phyloP scores from a whole-genome alignment of 1,140 invertebrate genomes.

The Gonatopus flavifemur region DNA sequence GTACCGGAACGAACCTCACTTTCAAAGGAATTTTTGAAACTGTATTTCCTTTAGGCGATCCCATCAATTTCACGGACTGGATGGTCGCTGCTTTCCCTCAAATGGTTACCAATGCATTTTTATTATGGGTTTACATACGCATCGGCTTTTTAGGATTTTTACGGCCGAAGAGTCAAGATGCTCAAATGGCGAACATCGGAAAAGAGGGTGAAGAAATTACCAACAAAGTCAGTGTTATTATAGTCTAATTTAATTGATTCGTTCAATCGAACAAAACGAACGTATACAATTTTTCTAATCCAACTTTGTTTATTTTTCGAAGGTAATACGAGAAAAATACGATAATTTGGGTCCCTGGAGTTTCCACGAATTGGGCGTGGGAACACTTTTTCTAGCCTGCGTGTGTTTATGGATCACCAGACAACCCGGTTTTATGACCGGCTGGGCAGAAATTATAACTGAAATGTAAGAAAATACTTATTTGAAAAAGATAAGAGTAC shows the following conservation, averaged over 20 bases:
- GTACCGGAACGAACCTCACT: constrained; percentile 86
- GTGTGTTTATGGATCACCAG: constrained; percentile 83
- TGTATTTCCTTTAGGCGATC: constrained; percentile 56
- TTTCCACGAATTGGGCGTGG: constrained; percentile 76
- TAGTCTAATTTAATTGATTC: too few species aligned
- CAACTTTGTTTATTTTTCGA: too few species aligned
- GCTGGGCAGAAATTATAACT: constrained; percentile 69
- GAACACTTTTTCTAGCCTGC: constrained; percentile 74
- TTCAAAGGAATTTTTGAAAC: constrained; percentile 75
- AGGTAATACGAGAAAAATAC: constrained; percentile 70
- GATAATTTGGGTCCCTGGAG: constrained; percentile 73
- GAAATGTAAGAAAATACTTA: constrained; percentile 47
- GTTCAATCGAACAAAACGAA: too few species aligned
- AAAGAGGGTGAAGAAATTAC: constrained; percentile 63
- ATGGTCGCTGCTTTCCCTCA: constrained; percentile 68
- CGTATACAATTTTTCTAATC: neutral
- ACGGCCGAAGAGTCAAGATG: constrained; percentile 65
- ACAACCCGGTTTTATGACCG: constrained; percentile 75
- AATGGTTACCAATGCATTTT: constrained; percentile 71
- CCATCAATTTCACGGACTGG: constrained; percentile 74
- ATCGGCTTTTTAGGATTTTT: constrained; percentile 76
- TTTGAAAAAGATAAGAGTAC: neutral
- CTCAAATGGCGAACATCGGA: constrained; percentile 59
- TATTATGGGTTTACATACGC: constrained; percentile 72
- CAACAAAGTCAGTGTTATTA: constrained; percentile 59